These are phyloP conservation scores for Dynastes maya DNA, from an alignment of 2,888 invertebrate genomes.

Conservation along the genomic window DNA sequence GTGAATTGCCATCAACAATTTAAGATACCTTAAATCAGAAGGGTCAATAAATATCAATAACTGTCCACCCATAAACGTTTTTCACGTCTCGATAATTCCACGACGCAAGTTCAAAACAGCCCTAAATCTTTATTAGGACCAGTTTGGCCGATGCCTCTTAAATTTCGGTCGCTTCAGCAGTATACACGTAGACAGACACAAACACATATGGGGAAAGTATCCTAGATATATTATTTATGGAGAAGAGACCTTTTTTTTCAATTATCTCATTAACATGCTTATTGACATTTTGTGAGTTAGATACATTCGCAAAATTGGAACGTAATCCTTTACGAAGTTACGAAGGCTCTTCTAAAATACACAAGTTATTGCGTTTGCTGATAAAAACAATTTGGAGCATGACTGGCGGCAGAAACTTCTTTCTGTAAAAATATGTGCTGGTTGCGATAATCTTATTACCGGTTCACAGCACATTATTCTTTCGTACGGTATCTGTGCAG, in stretches of 20 bases:
- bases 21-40: constrained; percentile 59
- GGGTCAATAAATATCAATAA: constrained; percentile 63
- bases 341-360: too few species aligned
- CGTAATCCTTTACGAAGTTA: too few species aligned
- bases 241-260: constrained; percentile 15
- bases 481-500: background rate
- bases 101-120: constrained; percentile 56
- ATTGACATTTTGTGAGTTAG: background rate
- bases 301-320: too few species aligned
- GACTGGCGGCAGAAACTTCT: background rate
- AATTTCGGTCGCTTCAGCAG: constrained; percentile 17
- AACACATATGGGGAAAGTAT: background rate
- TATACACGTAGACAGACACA: constrained; percentile 3
- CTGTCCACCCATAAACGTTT: constrained; percentile 56
- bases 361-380: too few species aligned
- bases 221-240: constrained; percentile 24
- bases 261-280: constrained; percentile 25
- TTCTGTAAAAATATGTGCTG: background rate
- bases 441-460: constrained; percentile 13
- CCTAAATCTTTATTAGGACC: constrained; percentile 59
- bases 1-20: constrained; percentile 58
- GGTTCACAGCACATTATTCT: constrained; percentile 3
- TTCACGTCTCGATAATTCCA: constrained; percentile 47
- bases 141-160: constrained; percentile 29
- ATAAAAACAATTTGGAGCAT: too few species aligned